These are phyloP conservation scores for Gymnoscelis rufifasciata DNA, from an alignment of 2,888 invertebrate genomes.

Conservation along the genomic window DNA sequence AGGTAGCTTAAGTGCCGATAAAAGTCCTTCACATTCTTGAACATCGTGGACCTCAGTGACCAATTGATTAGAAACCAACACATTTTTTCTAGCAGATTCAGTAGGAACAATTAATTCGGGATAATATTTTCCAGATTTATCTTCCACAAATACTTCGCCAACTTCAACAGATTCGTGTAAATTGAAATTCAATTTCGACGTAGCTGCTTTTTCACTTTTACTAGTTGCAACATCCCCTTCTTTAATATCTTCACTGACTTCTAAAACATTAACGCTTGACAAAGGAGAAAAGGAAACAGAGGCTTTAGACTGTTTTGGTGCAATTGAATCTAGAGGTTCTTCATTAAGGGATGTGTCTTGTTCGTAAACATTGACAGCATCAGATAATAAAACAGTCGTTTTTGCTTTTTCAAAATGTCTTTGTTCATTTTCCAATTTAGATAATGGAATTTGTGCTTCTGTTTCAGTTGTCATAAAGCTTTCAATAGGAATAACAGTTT, in stretches of 20 bases:
- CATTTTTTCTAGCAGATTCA: slow-evolving; percentile 83
- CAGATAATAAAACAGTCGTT: slow-evolving; percentile 78
- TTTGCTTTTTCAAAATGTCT: slow-evolving; percentile 72
- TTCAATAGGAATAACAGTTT: slow-evolving; percentile 53
- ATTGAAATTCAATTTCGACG: slow-evolving; percentile 81
- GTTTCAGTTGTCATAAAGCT: slow-evolving; percentile 78
- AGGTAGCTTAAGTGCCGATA: slow-evolving; percentile 79
- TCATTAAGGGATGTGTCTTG: slow-evolving; percentile 81
- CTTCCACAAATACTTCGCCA: slow-evolving; percentile 83
- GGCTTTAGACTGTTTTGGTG: slow-evolving; percentile 75
- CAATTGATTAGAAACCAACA: slow-evolving; percentile 83
- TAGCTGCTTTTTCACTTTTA: slow-evolving; percentile 65
- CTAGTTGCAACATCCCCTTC: slow-evolving; percentile 77
- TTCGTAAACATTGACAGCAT: slow-evolving; percentile 83
- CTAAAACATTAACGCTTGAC: slow-evolving; percentile 81
- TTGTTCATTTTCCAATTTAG: slow-evolving; percentile 56
- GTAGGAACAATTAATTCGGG: slow-evolving; percentile 89
- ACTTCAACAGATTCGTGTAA: slow-evolving; percentile 82
- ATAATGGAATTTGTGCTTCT: slow-evolving; percentile 67
- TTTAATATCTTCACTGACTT: slow-evolving; percentile 80
- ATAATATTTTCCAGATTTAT: slow-evolving; percentile 87
- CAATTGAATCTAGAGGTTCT: slow-evolving; percentile 69
- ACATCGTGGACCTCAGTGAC: slow-evolving; percentile 82
- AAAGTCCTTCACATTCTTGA: slow-evolving; percentile 84
- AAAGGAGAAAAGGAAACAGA: slow-evolving; percentile 79